Evolutionary conservation across 1,140 invertebrate species (phyloP), one percentile per base, ranked within the genome.

Genomic region (Patella vulgata): DNA sequence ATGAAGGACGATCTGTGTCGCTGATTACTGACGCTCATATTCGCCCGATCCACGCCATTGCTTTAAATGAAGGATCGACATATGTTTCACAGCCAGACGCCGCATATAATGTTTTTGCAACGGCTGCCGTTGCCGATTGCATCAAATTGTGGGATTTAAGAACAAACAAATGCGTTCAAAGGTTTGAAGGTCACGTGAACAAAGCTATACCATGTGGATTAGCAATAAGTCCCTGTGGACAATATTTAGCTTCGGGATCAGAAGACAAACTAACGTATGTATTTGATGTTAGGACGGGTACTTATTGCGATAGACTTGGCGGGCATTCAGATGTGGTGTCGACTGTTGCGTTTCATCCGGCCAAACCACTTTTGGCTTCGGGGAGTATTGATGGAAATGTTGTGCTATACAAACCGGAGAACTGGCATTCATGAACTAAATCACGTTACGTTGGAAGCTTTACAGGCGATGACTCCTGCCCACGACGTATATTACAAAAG

Each of bases 61-160:
- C 70, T 48, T 69, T 82, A 51, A 85, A 85, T 77, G 73, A 82
- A 77, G 83, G 82, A 8, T 84, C 82, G 1, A 58, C 73, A 21
- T 83, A 63, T 74, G 73, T 73, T 8, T 77, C 73, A 17, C 83
- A 83, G 53, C 71, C 75, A 9, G 48, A 63, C 8, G 53, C 61
- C 19, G 79, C 78, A n/a, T 83, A 84, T 68, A 79, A 85, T 64
- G 63, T 86, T 30, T 84, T 85, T 74, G 56, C 82, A 0, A 84
- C 82, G 6, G 66, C 79, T 23, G 73, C 83, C 21, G 74, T 74
- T 6, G 68, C 73, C 33, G 84, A 86, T 63, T 77, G 82, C 36
- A 79, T 86, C 19, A 85, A 85, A 69, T 50, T 86, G 33, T 86
- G 85, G 85, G 85, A 86, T 62, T 53, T 85, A 6, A 69, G 85